A percentile compares a stretch with the other conserved stretches of the same genome.
These are phyloP conservation scores for Tuberolachnus salignus DNA, from an alignment of 2,888 invertebrate species.

Conservation along the genomic window DNA sequence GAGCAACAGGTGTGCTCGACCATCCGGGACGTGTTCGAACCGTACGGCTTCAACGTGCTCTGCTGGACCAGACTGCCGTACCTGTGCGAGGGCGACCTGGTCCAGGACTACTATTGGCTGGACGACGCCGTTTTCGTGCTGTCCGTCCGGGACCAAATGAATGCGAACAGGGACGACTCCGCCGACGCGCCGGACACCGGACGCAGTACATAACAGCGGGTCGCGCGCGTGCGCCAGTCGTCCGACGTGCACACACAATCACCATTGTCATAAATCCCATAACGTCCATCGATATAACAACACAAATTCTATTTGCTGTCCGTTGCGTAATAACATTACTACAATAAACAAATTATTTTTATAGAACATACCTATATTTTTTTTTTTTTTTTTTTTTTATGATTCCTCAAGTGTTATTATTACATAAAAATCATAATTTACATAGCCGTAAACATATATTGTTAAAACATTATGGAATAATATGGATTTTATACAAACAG, in stretches of 20 bases:
- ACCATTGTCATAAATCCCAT: too few relatives aligned
- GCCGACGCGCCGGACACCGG: too few relatives aligned
- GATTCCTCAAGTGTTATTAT: too few relatives aligned
- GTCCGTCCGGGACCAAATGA: neutral
- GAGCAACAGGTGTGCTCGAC: constrained; percentile 82
- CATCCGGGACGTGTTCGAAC: constrained; percentile 69
- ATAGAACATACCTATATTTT: neutral
- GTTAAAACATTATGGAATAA: constrained; percentile 1
- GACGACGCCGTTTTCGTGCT: constrained; percentile 82
- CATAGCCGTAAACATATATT: neutral
- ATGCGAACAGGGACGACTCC: too few relatives aligned
- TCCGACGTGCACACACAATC: too few relatives aligned
- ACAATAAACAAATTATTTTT: constrained; percentile 24
- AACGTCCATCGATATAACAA: too few relatives aligned
- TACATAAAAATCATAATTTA: constrained; percentile 8
- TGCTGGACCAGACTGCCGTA: constrained; percentile 92
- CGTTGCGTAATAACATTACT: constrained; percentile 2
- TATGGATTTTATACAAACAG: constrained; percentile 36
- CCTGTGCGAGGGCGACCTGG: constrained; percentile 94
- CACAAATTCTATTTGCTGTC: too few relatives aligned
- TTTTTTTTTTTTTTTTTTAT: neutral
- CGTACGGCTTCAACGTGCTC: constrained; percentile 76
- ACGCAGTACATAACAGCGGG: too few relatives aligned
- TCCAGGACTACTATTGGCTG: constrained; percentile 89
- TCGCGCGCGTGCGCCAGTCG: neutral